Evolutionary conservation across 2,888 invertebrate genomes (phyloP).

Genomic region (Himalopsyche anomala): DNA sequence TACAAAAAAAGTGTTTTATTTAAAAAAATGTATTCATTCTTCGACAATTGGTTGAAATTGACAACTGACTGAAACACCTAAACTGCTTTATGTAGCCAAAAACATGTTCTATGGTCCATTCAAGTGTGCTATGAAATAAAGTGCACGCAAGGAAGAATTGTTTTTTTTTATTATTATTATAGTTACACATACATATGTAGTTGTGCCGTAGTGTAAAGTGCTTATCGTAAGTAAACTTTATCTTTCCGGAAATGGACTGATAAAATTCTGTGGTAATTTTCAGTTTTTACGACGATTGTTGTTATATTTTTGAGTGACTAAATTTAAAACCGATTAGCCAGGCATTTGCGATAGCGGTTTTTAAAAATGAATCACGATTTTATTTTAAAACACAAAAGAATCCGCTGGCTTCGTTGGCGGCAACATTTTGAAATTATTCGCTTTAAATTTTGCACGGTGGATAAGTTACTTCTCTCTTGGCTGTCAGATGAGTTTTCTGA

Average conservation of each 20-base stretch:
- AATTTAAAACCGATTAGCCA: background rate
- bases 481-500: slow-evolving; percentile 1
- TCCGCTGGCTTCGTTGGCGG: background rate
- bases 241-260: background rate
- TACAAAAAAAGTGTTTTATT: too few relatives aligned
- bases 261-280: background rate
- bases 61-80: too few relatives aligned
- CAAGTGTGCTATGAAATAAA: too few relatives aligned
- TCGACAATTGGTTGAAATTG: too few relatives aligned
- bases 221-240: background rate
- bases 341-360: background rate
- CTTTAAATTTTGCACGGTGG: background rate
- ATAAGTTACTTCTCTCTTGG: background rate
- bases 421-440: background rate
- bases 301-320: background rate
- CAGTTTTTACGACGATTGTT: background rate
- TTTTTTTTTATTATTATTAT: too few relatives aligned
- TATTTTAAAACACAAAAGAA: background rate
- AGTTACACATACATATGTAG: background rate
- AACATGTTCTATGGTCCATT: too few relatives aligned
- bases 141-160: too few relatives aligned
- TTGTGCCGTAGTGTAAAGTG: background rate
- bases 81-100: too few relatives aligned
- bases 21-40: too few relatives aligned
- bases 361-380: background rate